Evolutionary conservation across 1,140 invertebrate species (phyloP).

Genomic region (Eufriesea mexicana): DNA sequence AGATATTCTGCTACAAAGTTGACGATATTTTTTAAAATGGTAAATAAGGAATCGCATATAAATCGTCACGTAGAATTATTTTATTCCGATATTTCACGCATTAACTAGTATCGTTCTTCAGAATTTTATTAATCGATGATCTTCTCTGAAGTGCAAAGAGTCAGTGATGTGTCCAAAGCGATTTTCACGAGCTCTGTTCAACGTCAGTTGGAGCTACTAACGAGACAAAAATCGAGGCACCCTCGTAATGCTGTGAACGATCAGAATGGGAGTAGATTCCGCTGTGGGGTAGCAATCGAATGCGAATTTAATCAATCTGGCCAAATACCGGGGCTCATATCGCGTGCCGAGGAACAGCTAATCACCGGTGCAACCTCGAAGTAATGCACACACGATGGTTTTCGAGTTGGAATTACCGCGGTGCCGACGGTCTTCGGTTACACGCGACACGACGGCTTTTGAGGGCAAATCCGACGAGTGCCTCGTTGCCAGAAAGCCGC

Average conservation of each 20-base stretch:
- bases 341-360: slow-evolving; percentile 47
- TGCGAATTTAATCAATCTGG: slow-evolving; percentile 46
- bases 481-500: slow-evolving; percentile 46
- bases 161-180: too few species aligned
- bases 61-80: too few species aligned
- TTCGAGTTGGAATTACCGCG: slow-evolving; percentile 46
- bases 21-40: too few species aligned
- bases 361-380: slow-evolving; percentile 40
- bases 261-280: slow-evolving; percentile 36
- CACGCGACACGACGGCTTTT: slow-evolving; percentile 41
- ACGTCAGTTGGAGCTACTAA: background rate
- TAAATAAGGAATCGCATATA: too few species aligned
- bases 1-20: too few species aligned
- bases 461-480: slow-evolving; percentile 23
- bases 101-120: too few species aligned
- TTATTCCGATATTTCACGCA: too few species aligned
- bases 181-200: too few species aligned
- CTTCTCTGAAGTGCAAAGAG: too few species aligned
- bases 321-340: slow-evolving; percentile 22
- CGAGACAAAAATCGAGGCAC: slow-evolving; percentile 3
- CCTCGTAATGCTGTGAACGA: slow-evolving; percentile 2
- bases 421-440: slow-evolving; percentile 40
- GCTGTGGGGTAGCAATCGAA: slow-evolving; percentile 12
- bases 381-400: slow-evolving; percentile 48
- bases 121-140: too few species aligned